A percentile compares a stretch with the other conserved stretches of the same genome.
Conservation (phyloP, 2,888 invertebrate genomes). For the Leptinotarsa haldemani region DNA sequence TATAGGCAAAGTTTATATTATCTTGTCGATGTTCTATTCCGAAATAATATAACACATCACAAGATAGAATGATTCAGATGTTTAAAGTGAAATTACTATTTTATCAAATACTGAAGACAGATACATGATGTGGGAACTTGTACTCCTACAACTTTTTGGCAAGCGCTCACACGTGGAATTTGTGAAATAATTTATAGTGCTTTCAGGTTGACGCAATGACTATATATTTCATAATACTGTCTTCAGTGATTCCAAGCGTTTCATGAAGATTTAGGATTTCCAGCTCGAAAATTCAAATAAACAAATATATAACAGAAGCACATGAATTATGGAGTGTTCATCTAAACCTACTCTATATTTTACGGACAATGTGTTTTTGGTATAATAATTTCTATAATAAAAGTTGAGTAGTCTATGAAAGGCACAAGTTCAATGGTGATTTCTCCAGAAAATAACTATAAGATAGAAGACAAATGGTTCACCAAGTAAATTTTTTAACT, state of each 20-base stretch:
- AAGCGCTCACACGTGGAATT: background rate
- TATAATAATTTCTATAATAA: too few relatives aligned
- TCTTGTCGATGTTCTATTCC: too few relatives aligned
- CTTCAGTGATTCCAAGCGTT: background rate
- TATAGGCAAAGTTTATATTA: too few relatives aligned
- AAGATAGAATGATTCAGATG: background rate
- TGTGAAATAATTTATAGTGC: conserved; percentile 18
- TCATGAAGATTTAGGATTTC: background rate
- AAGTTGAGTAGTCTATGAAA: too few relatives aligned
- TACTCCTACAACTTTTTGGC: conserved; percentile 25
- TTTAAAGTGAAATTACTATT: background rate
- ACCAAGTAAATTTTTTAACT: too few relatives aligned
- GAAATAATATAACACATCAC: background rate
- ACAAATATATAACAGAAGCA: background rate
- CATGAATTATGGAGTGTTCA: too few relatives aligned
- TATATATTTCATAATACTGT: conserved; percentile 19
- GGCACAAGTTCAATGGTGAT: too few relatives aligned
- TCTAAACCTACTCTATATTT: too few relatives aligned
- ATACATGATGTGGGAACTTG: conserved; percentile 17
- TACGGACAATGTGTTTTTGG: too few relatives aligned
- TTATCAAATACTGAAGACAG: conserved; percentile 5
- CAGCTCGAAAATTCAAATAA: background rate
- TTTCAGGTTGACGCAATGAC: background rate
- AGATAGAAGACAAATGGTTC: too few relatives aligned
- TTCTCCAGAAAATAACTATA: too few relatives aligned